Evolutionary conservation across 2,888 invertebrate species (phyloP), one percentile per base, ranked within the genome.

Genomic region (Eretmocerus hayati): DNA sequence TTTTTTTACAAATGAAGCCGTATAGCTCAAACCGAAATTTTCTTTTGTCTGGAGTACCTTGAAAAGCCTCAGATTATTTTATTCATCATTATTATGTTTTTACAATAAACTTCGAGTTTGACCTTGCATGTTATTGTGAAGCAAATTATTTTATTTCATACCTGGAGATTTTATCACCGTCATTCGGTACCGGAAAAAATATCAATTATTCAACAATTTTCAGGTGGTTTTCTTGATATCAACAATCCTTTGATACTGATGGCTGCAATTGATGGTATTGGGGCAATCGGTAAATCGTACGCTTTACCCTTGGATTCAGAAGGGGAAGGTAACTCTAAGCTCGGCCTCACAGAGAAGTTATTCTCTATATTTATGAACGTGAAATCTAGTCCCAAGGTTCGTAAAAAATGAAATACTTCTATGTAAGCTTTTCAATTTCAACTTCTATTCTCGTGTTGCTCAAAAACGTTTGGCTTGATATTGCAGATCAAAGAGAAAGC

Each of bases 281-380:
- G 86, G 0, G 75, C 86, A 52, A 77, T 92, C 35, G 84, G 84
- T 3, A 80, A 85, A 54, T 78, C 78, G 52, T 78, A 78, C 35
- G 73, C 83, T 11, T 72, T 92, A 32, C 90, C 90, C 0, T 73
- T 90, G 26, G 58, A 64, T 11, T 46, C 56, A 13, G 62, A 60
- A 20, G 54, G 53, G 8, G 56, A 58, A 20, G 42, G 56, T 41
- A 47, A 40, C 23, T 84, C 83, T 0, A 90, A 89, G 67, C 77
- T 81, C 54, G 76, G 80, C 6, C 73, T 90, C 18, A 81, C 88
- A 6, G 81, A 84, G 22, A 79, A 78, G 15, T 74, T 93, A 37
- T 79, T 87, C 56, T 80, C 78, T 41, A 77, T 88, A 23, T 77
- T 90, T 48, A 83, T 80, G n/a, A 85, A 84, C 62, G 74, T 78